Conservation (phyloP, 2,113 vertebrate species). For the Paradoxurus hermaphroditus region DNA sequence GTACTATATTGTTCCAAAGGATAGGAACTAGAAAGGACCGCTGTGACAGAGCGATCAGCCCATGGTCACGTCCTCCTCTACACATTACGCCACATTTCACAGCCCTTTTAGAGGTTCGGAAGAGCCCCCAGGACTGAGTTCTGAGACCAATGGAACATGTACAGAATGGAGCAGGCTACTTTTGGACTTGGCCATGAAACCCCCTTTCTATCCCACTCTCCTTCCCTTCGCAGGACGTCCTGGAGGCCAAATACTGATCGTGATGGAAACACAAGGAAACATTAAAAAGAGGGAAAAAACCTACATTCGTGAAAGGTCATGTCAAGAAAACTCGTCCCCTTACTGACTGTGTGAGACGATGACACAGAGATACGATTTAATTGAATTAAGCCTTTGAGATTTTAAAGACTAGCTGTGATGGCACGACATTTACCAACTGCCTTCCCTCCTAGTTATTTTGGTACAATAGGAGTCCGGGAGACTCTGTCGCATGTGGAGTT, state of each 20-base stretch:
- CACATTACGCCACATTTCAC: background rate
- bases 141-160: background rate
- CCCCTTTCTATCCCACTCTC: background rate
- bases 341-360: background rate
- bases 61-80: background rate
- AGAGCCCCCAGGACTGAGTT: background rate
- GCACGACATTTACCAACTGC: background rate
- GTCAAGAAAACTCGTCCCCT: background rate
- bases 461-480: background rate
- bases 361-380: background rate
- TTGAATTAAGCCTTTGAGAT: background rate
- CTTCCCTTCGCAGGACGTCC: background rate
- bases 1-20: background rate
- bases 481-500: background rate
- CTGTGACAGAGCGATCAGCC: background rate
- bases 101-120: background rate
- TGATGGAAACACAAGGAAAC: background rate
- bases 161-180: background rate
- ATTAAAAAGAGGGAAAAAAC: conserved; percentile 33
- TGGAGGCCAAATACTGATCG: background rate
- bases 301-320: background rate
- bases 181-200: background rate
- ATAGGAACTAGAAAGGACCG: background rate
- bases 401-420: background rate
- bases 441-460: background rate